Base-by-base conservation (phyloP, 2,888 invertebrate genomes). In the Steinernema carpocapsae region DNA sequence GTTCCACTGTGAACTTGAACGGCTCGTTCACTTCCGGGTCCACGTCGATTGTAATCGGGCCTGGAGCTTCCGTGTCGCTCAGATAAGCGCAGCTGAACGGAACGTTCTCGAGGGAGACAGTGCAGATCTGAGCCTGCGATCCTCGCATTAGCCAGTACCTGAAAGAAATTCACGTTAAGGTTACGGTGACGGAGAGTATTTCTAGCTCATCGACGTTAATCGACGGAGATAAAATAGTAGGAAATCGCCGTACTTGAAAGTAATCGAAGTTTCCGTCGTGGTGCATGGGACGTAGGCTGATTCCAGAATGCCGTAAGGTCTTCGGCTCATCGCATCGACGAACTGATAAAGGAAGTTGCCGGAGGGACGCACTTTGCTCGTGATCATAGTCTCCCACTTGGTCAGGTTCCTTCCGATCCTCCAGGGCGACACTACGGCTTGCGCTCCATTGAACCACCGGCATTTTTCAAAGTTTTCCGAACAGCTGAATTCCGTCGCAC, bases 111-210 rank as follows among this genome's bases (percentile, higher is more conserved):
- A 80, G 79, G 71, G 84, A 81, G n/a, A 85, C 76, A 2, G 85
- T 84, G 74, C 86, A 86, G 12, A 86, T 77, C 74, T 86, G 84
- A 1, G 85, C 86, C 71, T 86, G 86, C 17, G 84, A 82, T 46
- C 86, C 86, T 6, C 83, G 75, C 73, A 82, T 85, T 74, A 86
- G 77, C 86, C 86, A 86, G 73, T 84, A 86, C 74, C 84, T 85
- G 51, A 51, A 78, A 42, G 10, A 29, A 14, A 7, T 32, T 10
- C 0, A 14, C 14, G 10, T 43, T n/a, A n/a, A n/a, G n/a, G n/a
- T n/a, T n/a, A n/a, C n/a, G n/a, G n/a, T n/a, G n/a, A n/a, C n/a
- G n/a, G n/a, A n/a, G n/a, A n/a, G 43, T 43, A 14, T 7, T 43
- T 43, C 7, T 14, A 43, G 7, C 43, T 10, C 43, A 43, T 43